Evolutionary conservation across 2,113 vertebrate species (phyloP), one percentile per base, ranked within the genome.

Genomic region (Mobula hypostoma): DNA sequence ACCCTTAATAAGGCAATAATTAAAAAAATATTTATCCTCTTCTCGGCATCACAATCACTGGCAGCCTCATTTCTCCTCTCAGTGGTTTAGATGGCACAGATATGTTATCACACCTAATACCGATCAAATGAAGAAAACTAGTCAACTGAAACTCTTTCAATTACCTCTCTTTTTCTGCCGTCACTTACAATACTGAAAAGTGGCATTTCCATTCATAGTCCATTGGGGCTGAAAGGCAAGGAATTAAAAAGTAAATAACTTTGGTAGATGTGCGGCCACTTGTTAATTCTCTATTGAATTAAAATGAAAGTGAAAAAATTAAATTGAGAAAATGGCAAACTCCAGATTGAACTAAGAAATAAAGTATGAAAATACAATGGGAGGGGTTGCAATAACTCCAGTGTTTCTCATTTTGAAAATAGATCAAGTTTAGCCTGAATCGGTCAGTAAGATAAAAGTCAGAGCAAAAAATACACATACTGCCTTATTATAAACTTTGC

Each of bases 101-200:
- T 97, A 97, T 95, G 97, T 98, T 98, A 98, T 98, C 96, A 96
- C 96, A 98, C 96, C 96, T 98, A 98, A 99, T 98, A 97, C 97
- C 97, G 98, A 97, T 97, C 97, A 98, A 98, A 98, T 98, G 97
- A 98, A 98, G 97, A 97, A 97, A 98, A 96, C 96, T 96, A 98
- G 96, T 96, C 96, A 96, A 97, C 97, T 97, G 97, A 97, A 97
- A 98, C 97, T 94, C 95, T 94, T 96, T 96, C 97, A 98, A 98
- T 98, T 97, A 96, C 96, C 97, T 97, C 96, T 95, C 96, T 95
- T 95, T 95, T 96, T 95, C 95, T 95, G 95, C 95, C 95, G 95
- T 95, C 97, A 96, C 96, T 95, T 95, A 95, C 95, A 96, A 96
- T 96, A 96, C 95, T 94, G 83, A 95, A 94, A 96, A 95, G 95